Evolutionary conservation across 2,113 vertebrate species (phyloP).

Genomic region (Archocentrus centrarchus): DNA sequence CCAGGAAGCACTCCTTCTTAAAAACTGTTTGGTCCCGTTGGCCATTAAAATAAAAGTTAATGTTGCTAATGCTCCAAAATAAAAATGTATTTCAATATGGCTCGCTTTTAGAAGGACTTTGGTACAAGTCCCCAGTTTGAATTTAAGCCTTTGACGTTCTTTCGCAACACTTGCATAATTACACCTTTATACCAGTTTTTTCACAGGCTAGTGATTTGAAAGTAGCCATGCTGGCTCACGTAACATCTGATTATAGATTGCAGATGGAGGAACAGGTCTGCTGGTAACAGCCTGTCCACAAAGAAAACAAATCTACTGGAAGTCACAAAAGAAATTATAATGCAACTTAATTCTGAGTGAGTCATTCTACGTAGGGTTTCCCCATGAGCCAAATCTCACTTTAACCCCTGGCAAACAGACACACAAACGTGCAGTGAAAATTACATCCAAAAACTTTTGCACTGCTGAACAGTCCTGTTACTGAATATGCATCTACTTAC

Average conservation of each 20-base stretch:
- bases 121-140: background rate
- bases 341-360: background rate
- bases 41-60: background rate
- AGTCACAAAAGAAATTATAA: background rate
- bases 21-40: background rate
- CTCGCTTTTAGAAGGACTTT: background rate
- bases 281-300: background rate
- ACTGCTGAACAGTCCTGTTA: background rate
- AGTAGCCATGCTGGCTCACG: background rate
- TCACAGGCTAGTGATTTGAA: background rate
- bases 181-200: background rate
- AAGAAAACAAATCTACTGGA: conserved; percentile 1
- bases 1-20: background rate
- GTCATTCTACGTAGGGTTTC: background rate
- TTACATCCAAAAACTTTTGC: background rate
- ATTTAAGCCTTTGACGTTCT: background rate
- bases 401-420: background rate
- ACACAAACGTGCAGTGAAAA: background rate
- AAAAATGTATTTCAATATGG: background rate
- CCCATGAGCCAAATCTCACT: background rate
- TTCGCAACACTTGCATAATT: background rate
- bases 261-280: background rate
- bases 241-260: background rate
- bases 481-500: background rate
- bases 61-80: background rate